phyloP scores from a whole-genome alignment of 2,797 vertebrate genomes.

The Allobates femoralis region DNA sequence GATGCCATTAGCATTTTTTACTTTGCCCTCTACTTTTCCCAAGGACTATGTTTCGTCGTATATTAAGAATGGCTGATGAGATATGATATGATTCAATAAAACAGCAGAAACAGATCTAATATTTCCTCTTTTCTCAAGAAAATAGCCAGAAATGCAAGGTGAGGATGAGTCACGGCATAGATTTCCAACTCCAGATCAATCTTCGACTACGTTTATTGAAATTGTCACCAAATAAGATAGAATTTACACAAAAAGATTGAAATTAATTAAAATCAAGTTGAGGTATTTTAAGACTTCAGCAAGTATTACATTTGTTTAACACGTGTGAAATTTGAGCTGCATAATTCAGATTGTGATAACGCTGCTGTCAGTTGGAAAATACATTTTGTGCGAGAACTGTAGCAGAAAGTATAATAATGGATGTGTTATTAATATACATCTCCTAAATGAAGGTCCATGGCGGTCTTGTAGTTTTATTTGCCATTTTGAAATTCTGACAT shows the following conservation, averaged over 20 bases:
- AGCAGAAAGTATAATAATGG: not conserved
- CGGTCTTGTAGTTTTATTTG: not conserved
- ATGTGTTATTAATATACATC: not conserved
- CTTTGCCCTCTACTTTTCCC: constrained; percentile 48
- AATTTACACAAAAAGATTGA: constrained; percentile 32
- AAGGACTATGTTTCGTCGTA: constrained; percentile 52
- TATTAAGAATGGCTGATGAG: constrained; percentile 47
- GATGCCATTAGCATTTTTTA: constrained; percentile 50
- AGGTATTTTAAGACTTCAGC: not conserved
- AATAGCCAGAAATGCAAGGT: constrained; percentile 27
- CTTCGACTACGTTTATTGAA: constrained; percentile 14
- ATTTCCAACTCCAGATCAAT: constrained; percentile 17
- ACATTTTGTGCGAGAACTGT: not conserved
- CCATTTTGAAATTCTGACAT: not conserved
- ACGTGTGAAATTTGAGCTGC: not conserved
- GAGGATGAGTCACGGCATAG: constrained; percentile 37
- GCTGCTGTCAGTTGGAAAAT: not conserved
- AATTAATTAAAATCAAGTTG: constrained; percentile 40
- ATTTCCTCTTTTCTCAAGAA: constrained; percentile 24
- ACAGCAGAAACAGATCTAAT: constrained; percentile 43
- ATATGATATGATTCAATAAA: constrained; percentile 37
- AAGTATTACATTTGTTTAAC: constrained; percentile 33
- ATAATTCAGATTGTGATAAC: not conserved
- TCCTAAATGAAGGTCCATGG: not conserved
- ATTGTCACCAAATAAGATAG: constrained; percentile 16